A percentile compares a stretch with the other conserved stretches of the same genome.
phyloP scores from a whole-genome alignment of 1,140 invertebrate species.

The Pogonomyrmex californicus region DNA sequence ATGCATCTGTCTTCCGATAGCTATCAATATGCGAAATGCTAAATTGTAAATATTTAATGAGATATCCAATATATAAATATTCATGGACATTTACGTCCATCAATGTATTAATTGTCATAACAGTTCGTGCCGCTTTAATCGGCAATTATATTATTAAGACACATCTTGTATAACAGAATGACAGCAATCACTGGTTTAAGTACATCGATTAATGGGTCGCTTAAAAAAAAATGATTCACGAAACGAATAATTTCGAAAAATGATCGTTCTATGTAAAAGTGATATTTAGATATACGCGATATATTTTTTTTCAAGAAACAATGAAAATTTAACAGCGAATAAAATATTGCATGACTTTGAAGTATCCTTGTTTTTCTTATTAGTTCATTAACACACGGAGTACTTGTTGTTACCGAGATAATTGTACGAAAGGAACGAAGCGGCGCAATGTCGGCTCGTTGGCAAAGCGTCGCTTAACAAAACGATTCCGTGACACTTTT shows the following conservation, averaged over 20 bases:
- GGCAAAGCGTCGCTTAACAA: conserved; percentile 48
- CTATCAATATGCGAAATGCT: conserved; percentile 15
- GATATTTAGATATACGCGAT: background rate
- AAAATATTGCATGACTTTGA: conserved; percentile 1
- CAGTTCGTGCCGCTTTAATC: background rate
- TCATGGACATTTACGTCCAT: background rate
- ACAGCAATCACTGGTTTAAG: background rate
- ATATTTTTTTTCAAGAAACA: background rate
- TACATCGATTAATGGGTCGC: background rate
- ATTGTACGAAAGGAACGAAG: background rate
- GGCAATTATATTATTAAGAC: conserved; percentile 30
- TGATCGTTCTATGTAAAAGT: background rate
- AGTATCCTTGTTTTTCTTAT: background rate
- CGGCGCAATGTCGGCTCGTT: conserved; percentile 13
- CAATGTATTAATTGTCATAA: conserved; percentile 20
- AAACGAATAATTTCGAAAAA: background rate
- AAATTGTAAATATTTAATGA: conserved; percentile 8
- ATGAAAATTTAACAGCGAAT: background rate
- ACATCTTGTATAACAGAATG: background rate
- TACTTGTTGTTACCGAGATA: background rate
- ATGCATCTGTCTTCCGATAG: background rate
- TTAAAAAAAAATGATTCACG: background rate
- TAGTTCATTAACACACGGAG: background rate
- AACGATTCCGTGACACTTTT: conserved; percentile 1
- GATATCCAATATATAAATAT: background rate